These are phyloP conservation scores for Turnix velox DNA, from an alignment of 2,113 vertebrate genomes.

Conservation along the genomic window DNA sequence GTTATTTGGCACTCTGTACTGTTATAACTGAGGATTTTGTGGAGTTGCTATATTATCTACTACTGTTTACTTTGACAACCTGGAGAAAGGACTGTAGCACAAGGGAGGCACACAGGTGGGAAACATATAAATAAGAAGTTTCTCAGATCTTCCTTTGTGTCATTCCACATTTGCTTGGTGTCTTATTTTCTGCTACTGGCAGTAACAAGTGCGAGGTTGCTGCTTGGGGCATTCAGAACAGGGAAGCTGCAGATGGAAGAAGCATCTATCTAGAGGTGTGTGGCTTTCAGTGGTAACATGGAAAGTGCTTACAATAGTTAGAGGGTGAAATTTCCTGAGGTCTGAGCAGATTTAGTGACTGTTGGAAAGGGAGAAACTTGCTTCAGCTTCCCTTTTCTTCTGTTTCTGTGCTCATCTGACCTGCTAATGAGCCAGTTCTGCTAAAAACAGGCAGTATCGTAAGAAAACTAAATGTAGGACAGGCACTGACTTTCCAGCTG, in stretches of 20 bases:
- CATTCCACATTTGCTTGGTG: not conserved
- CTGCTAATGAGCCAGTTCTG: not conserved
- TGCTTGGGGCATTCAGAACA: not conserved
- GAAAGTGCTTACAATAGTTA: not conserved
- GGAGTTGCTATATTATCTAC: not conserved
- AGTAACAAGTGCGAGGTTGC: not conserved
- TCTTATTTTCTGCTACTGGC: not conserved
- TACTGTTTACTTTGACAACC: not conserved
- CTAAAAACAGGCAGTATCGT: not conserved
- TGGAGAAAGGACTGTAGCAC: not conserved
- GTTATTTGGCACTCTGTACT: not conserved
- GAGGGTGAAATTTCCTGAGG: not conserved
- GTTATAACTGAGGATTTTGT: not conserved
- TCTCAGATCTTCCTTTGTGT: not conserved
- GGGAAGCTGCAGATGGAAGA: not conserved
- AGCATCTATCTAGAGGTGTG: not conserved
- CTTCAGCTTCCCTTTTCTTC: not conserved
- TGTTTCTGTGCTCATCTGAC: not conserved
- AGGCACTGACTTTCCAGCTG: not conserved
- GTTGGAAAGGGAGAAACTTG: not conserved
- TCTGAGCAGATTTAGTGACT: not conserved
- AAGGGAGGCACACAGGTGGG: not conserved
- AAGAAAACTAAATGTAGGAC: not conserved
- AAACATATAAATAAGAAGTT: not conserved
- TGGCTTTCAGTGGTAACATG: not conserved